These are phyloP conservation scores for Chiroxiphia lanceolata DNA, from an alignment of 2,797 vertebrate species.

Conservation along the genomic window DNA sequence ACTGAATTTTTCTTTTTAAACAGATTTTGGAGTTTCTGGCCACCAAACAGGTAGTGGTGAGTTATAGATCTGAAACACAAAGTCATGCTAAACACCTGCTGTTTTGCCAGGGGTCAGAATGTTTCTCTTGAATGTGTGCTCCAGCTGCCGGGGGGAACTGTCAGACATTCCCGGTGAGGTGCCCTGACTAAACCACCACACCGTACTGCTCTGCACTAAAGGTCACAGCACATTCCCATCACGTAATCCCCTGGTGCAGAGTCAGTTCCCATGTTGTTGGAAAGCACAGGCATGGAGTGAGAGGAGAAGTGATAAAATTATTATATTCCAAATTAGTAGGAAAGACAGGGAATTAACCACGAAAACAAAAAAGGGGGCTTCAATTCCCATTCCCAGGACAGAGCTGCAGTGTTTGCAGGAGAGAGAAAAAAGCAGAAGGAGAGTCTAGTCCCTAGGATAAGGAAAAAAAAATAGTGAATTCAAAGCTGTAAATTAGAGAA, in stretches of 20 bases:
- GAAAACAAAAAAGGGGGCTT: background rate
- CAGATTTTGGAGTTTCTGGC: background rate
- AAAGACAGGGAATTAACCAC: background rate
- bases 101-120: background rate
- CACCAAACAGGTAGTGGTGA: background rate
- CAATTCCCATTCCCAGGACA: background rate
- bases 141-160: background rate
- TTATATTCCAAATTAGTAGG: background rate
- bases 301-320: background rate
- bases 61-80: background rate
- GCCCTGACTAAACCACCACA: rapidly evolving
- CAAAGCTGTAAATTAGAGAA: background rate
- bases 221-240: background rate
- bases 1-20: background rate
- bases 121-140: background rate
- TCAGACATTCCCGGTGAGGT: background rate
- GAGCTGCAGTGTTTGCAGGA: background rate
- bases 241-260: rapidly evolving
- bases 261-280: rapidly evolving
- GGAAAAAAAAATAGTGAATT: background rate
- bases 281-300: background rate
- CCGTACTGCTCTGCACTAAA: rapidly evolving
- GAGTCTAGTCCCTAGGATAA: background rate
- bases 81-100: background rate
- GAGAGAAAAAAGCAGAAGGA: background rate